phyloP scores from a whole-genome alignment of 2,888 invertebrate species.

The Belgica antarctica region DNA sequence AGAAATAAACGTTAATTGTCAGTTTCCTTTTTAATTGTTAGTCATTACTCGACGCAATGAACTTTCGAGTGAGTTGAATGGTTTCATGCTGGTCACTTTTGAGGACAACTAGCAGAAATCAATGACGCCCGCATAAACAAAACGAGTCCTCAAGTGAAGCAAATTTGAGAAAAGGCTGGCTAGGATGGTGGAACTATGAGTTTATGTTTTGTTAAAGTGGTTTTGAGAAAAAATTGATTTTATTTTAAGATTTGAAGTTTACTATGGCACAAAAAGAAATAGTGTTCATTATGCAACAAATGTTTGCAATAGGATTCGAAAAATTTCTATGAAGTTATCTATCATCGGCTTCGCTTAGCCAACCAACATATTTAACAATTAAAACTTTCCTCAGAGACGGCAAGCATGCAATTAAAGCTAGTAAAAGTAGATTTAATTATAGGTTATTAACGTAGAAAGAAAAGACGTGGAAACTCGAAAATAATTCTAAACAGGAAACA shows the following conservation, averaged over 20 bases:
- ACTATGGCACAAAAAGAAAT: no score
- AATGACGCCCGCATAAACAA: neutral
- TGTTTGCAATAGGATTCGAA: no score
- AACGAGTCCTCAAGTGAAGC: neutral
- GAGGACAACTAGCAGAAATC: conserved; percentile 2
- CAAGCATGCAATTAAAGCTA: conserved; percentile 4
- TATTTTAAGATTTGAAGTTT: no score
- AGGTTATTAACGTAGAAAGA: neutral
- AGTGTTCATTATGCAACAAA: no score
- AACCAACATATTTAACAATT: no score
- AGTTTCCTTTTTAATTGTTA: conserved; percentile 11
- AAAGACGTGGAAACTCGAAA: neutral
- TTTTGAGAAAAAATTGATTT: no score
- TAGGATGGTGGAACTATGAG: no score
- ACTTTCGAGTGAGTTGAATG: neutral
- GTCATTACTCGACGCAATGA: neutral
- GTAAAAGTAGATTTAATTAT: conserved; percentile 22
- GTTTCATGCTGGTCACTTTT: conserved; percentile 10
- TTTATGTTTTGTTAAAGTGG: no score
- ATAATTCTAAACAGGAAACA: conserved; percentile 8
- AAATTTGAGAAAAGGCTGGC: no score
- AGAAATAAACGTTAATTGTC: neutral
- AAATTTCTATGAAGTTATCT: no score
- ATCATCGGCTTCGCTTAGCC: no score
- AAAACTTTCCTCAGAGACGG: neutral